Conservation (phyloP, 2,113 vertebrate species). For the Mixornis gularis region DNA sequence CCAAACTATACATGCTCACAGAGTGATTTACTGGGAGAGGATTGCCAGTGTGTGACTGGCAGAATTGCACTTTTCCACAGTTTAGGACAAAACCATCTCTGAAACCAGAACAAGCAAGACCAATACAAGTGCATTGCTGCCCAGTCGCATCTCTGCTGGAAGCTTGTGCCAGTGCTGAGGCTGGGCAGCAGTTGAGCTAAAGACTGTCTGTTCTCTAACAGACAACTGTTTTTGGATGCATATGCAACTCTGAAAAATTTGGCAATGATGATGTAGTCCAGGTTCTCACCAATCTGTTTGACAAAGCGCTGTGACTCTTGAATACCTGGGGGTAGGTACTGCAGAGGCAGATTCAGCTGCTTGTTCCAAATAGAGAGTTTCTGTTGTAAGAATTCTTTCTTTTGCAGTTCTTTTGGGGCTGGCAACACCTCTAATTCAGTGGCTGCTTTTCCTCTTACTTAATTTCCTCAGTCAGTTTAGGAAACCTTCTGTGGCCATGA, state of each 20-base stretch:
- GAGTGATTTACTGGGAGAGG: neutral
- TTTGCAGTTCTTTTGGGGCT: neutral
- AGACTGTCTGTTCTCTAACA: neutral
- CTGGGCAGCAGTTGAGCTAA: neutral
- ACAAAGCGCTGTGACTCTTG: neutral
- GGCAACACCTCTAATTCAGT: neutral
- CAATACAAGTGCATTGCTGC: rapidly evolving
- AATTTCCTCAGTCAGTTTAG: neutral
- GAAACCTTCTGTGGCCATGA: neutral
- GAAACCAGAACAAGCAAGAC: neutral
- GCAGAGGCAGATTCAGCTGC: neutral
- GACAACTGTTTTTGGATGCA: neutral
- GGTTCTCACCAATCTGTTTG: neutral
- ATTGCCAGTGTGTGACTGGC: neutral
- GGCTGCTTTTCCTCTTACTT: neutral
- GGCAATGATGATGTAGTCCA: neutral
- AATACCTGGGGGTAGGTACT: neutral
- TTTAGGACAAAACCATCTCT: neutral
- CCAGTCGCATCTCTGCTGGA: neutral
- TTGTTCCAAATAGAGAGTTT: neutral
- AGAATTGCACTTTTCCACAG: neutral
- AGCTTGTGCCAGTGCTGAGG: neutral
- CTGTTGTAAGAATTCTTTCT: neutral
- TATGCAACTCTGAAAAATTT: neutral
- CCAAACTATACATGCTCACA: neutral